phyloP scores from a whole-genome alignment of 2,888 invertebrate genomes.

The Hydrotaea diabolus region DNA sequence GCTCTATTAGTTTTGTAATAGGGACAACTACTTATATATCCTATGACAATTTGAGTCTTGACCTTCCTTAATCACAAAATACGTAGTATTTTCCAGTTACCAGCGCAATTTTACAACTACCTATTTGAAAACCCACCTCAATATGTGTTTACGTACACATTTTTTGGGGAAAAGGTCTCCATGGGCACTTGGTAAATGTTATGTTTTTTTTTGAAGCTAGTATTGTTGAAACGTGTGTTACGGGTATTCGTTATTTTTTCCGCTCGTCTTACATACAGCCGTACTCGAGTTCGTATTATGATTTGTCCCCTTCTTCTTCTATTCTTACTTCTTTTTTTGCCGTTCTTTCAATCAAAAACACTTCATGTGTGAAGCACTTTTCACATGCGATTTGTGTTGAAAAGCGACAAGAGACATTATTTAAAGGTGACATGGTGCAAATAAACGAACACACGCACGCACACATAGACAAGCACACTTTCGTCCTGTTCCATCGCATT shows the following conservation, averaged over 20 bases:
- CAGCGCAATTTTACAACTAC: no score
- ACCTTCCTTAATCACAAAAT: no score
- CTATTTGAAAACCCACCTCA: no score
- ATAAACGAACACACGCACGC: constrained; percentile 54
- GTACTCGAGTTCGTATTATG: constrained; percentile 20
- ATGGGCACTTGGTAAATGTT: constrained; percentile 37
- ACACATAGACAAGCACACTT: neutral
- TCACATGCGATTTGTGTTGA: constrained; percentile 78
- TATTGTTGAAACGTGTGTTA: neutral
- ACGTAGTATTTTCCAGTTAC: no score
- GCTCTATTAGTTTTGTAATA: no score
- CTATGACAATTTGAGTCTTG: no score
- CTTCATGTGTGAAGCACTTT: constrained; percentile 74
- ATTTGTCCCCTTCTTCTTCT: neutral
- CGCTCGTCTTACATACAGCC: neutral
- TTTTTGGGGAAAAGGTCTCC: constrained; percentile 2
- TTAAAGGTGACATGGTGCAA: constrained; percentile 76
- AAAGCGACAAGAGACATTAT: constrained; percentile 77
- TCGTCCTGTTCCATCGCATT: neutral
- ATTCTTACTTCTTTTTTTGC: constrained; percentile 10
- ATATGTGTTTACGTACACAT: neutral
- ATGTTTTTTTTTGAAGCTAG: neutral
- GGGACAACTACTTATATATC: no score
- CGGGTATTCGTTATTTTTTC: neutral
- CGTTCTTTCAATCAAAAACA: constrained; percentile 56